Base-by-base conservation (phyloP, 2,888 invertebrate species). In the Parasteatoda lunata region DNA sequence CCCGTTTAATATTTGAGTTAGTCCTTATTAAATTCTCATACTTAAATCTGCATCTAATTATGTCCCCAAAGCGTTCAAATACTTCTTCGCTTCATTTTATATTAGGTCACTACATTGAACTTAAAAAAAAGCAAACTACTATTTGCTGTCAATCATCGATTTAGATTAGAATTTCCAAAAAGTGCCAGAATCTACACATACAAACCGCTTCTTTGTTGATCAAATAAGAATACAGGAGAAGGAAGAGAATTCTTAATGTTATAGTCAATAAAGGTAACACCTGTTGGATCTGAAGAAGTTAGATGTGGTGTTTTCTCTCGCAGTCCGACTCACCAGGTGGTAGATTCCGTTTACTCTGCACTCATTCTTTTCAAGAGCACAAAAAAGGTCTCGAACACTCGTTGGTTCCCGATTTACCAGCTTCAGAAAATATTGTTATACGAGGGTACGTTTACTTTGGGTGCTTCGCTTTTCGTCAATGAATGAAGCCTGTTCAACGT, bases 301-400 rank as follows among this genome's bases (percentile, higher is more conserved):
- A 65, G 80, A 85, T 75, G 85, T 65, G 75, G 76, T 85, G 85
- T 85, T 85, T 85, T 80, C 85, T 76, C 80, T 76, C 85, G 51
- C 80, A 80, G 85, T 85, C 76, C 75, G 85, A 52, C 85, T 71
- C 85, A 54, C 76, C 85, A 72, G 85, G 85, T 76, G 85, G 85
- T 85, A 85, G 79, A 85, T 80, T 65, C 71, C 80, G 76, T 85
- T 85, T 85, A 47, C 80, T 85, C 85, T 80, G 80, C 79, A 79
- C 84, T 84, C 69, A 66, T 79, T 84, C 75, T 68, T 79, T 59
- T 79, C 11, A 66, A 84, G 84, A 75, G 75, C 73, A 69, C 47
- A 52, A 79, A 75, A 70, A 64, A 76, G 76, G 69, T 64, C 76
- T 82, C 70, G 76, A 82, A 73, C 15, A 78, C 73, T 73, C 54